Evolutionary conservation across 2,888 invertebrate genomes (phyloP), one percentile per base, ranked within the genome.

Genomic region (Plebejus argus): DNA sequence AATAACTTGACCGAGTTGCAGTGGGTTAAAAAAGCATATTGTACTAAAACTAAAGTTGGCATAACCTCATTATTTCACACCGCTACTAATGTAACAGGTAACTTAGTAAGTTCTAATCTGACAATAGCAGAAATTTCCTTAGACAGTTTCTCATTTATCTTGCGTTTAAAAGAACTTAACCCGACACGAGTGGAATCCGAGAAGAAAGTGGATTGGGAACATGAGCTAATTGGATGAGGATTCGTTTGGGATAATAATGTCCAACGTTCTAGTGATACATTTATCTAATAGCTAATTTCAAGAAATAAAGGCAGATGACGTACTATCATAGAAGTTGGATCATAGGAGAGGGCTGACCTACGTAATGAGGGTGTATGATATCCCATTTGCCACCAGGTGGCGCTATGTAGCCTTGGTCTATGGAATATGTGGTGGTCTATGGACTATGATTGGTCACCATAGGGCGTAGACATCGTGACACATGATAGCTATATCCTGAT

Each of bases 191-290:
- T 78, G 76, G 72, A 79, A 80, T 79, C 79, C 78, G 78, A 81
- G 81, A 78, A 80, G 80, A 80, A 80, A 82, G 82, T 82, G 81
- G 80, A 82, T 81, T 80, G 80, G 79, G 79, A 81, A 81, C 80
- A 79, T 81, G 81, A 72, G 79, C 81, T 82, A 82, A 82, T 81
- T 81, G 82, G 82, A 81, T 82, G 78, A 77, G 79, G 79, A 79
- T 70, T 79, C 79, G 78, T 79, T 76, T 77, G 78, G 76, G 76
- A 75, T 78, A 79, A 78, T 77, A 79, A 78, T 70, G 70, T 70
- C 70, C 28, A 18, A 5, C 53, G 53, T 53, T 49, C 49, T 18
- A 18, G 49, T 49, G 49, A 49, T 49, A 49, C 45, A 12, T 49
- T 15, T 49, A 49, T 49, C 12, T 49, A 49, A 15, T 49, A 4